Percentiles rank a stretch among this genome's conserved stretches.
Conservation (phyloP, 1,140 invertebrate genomes). For the Scaptomyza hsui region DNA sequence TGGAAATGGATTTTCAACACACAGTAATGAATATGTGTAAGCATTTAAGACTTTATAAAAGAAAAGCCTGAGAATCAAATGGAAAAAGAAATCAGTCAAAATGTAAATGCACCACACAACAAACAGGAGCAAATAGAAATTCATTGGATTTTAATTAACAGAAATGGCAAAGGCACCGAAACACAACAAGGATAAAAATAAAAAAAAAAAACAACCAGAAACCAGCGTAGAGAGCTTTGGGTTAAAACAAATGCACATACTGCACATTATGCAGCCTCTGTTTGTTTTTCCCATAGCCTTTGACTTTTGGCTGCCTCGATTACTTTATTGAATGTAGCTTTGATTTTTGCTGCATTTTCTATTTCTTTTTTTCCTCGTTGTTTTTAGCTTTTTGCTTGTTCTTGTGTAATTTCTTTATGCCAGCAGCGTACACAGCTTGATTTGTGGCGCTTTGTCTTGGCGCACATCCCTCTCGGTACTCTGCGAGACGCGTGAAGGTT, state of each 20-base stretch:
- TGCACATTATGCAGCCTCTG: slow-evolving; percentile 35
- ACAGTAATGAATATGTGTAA: slow-evolving; percentile 38
- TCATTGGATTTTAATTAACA: slow-evolving; percentile 78
- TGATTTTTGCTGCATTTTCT: slow-evolving; percentile 11
- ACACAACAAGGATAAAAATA: slow-evolving; percentile 20
- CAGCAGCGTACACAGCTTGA: slow-evolving; percentile 36
- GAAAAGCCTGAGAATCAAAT: slow-evolving; percentile 5
- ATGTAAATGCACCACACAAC: slow-evolving; percentile 53
- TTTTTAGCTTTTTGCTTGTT: slow-evolving; percentile 3
- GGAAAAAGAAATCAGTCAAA: slow-evolving; percentile 26
- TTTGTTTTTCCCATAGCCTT: slow-evolving; percentile 9
- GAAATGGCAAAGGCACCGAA: slow-evolving; percentile 26
- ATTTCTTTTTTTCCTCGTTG: background rate
- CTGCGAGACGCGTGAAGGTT: slow-evolving; percentile 11
- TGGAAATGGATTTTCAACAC: slow-evolving; percentile 27
- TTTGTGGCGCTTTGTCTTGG: slow-evolving; percentile 46
- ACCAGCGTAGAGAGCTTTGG: slow-evolving; percentile 4
- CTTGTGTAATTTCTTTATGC: slow-evolving; percentile 32
- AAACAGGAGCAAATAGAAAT: slow-evolving; percentile 49
- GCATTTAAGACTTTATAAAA: slow-evolving; percentile 44
- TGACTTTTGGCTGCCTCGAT: slow-evolving; percentile 24
- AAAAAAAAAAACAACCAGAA: slow-evolving; percentile 14
- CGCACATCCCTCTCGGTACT: slow-evolving; percentile 2
- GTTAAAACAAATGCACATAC: slow-evolving; percentile 24
- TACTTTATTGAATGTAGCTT: slow-evolving; percentile 37